Conservation (phyloP, 1,140 invertebrate genomes). For the Lethocerus indicus region DNA sequence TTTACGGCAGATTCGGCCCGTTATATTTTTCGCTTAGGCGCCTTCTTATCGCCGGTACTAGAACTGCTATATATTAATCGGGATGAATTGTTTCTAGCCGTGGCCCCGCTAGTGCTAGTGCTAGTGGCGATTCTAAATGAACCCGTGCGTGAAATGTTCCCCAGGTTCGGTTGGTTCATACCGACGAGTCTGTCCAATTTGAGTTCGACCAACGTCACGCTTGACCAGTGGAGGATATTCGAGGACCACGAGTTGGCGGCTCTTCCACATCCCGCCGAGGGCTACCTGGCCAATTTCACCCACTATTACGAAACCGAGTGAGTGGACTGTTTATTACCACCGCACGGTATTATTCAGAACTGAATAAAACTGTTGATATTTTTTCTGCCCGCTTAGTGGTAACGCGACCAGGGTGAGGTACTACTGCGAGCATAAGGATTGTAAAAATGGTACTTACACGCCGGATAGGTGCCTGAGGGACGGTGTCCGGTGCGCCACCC, state of each 20-base stretch:
- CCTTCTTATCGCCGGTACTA: neutral
- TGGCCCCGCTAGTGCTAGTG: neutral
- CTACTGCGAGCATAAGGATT: neutral
- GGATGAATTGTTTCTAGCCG: neutral
- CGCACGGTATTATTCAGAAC: neutral
- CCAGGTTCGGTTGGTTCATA: conserved; percentile 55
- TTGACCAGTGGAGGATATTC: conserved; percentile 3
- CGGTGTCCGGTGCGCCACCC: neutral
- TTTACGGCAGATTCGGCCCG: no score
- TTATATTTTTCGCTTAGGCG: neutral
- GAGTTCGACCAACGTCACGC: conserved; percentile 3
- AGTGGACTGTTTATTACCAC: neutral
- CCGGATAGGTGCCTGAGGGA: neutral
- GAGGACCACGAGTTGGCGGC: neutral
- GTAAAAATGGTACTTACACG: neutral
- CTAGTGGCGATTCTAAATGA: neutral
- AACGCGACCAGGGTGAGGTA: neutral
- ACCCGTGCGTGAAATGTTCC: neutral
- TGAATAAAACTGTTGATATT: neutral
- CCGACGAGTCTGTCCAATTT: conserved; percentile 26
- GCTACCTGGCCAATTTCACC: neutral
- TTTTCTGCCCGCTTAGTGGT: neutral
- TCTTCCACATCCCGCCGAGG: neutral
- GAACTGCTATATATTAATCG: neutral
- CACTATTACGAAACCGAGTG: neutral